Conservation (phyloP, 1,140 invertebrate genomes). For the Oryctes rhinoceros region DNA sequence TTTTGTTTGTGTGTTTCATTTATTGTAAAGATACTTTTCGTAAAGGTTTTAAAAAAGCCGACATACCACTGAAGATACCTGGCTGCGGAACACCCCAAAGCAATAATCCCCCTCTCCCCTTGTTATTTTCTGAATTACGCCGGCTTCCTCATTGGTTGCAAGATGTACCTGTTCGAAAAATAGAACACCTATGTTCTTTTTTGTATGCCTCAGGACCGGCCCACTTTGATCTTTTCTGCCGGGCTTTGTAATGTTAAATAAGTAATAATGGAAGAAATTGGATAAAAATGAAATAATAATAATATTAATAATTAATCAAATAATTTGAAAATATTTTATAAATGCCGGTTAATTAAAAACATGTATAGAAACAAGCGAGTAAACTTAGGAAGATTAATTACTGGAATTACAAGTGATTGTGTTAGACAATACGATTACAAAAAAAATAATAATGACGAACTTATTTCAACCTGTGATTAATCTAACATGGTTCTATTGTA, state of each 20-base stretch:
- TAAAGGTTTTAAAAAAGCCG: conserved; percentile 20
- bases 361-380: too few relatives aligned
- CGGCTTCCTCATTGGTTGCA: conserved; percentile 41
- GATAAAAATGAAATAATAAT: conserved; percentile 21
- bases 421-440: conserved; percentile 29
- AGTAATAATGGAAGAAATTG: conserved; percentile 21
- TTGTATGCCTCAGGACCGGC: conserved; percentile 15
- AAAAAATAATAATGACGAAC: conserved; percentile 18
- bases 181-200: conserved; percentile 43
- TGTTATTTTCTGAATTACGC: conserved; percentile 43
- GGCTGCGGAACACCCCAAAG: conserved; percentile 38
- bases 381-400: too few relatives aligned
- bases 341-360: too few relatives aligned
- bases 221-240: neutral
- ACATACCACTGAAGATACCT: conserved; percentile 43
- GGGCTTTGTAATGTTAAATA: too few relatives aligned
- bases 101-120: conserved; percentile 25
- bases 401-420: neutral
- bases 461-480: conserved; percentile 47
- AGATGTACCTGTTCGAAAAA: conserved; percentile 43
- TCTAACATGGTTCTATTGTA: conserved; percentile 46
- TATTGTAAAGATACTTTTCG: neutral
- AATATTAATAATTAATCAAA: too few relatives aligned
- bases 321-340: neutral
- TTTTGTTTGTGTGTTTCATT: neutral